Conservation (phyloP, 2,797 vertebrate species). For the Sebastolobus alascanus region DNA sequence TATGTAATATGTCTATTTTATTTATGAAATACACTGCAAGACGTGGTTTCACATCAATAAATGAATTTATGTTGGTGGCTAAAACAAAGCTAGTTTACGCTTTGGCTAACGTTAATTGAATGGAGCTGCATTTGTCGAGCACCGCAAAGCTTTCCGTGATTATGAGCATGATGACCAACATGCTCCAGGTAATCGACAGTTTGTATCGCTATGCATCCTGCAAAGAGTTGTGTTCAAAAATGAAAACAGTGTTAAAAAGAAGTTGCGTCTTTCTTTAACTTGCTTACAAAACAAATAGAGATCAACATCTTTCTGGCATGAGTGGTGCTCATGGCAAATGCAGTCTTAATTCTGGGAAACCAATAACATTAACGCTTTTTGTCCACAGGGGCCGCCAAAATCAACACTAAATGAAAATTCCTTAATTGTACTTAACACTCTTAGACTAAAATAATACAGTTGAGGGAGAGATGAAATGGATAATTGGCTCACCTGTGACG, state of each 20-base stretch:
- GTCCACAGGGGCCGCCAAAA: background rate
- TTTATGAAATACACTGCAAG: background rate
- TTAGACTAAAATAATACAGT: background rate
- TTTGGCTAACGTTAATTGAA: background rate
- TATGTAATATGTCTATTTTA: background rate
- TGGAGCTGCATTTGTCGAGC: background rate
- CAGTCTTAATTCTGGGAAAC: background rate
- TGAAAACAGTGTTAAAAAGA: background rate
- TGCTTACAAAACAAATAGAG: background rate
- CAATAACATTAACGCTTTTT: background rate
- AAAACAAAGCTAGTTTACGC: too few species aligned
- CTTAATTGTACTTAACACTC: constrained; percentile 1
- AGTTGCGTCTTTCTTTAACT: background rate
- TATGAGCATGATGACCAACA: background rate
- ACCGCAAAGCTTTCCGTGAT: background rate
- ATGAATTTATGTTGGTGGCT: background rate
- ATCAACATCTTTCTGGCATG: too few species aligned
- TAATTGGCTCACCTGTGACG: constrained; percentile 58
- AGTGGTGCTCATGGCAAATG: background rate
- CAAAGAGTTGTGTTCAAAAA: background rate
- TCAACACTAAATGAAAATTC: background rate
- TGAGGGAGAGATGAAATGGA: constrained; percentile 3
- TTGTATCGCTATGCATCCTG: background rate
- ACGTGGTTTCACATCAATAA: background rate
- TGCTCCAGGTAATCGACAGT: background rate